Conservation (phyloP, 2,888 invertebrate genomes). For the Rotaria sp. region DNA sequence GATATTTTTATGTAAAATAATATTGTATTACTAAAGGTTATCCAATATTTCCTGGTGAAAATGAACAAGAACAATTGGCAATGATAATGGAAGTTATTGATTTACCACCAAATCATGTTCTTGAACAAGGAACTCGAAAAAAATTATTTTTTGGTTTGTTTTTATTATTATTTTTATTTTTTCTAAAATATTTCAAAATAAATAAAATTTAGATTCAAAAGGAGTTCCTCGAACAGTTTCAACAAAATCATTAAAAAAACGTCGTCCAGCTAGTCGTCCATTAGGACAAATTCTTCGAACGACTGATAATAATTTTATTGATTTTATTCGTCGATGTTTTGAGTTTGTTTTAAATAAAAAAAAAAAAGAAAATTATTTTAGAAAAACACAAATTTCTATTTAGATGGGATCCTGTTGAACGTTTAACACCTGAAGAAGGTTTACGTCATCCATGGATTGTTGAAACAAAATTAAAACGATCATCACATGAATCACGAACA, state of each 20-base stretch:
- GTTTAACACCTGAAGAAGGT: slow-evolving; percentile 84
- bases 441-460: slow-evolving; percentile 75
- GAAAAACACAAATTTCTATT: slow-evolving; percentile 41
- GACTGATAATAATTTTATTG: slow-evolving; percentile 77
- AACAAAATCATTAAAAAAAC: slow-evolving; percentile 84
- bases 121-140: slow-evolving; percentile 68
- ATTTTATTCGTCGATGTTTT: slow-evolving; percentile 79
- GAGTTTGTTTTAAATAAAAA: slow-evolving; percentile 63
- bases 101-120: slow-evolving; percentile 75
- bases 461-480: slow-evolving; percentile 43
- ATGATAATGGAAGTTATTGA: slow-evolving; percentile 93
- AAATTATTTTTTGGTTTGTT: slow-evolving; percentile 49
- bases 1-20: no score
- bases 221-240: slow-evolving; percentile 81
- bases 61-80: slow-evolving; percentile 88
- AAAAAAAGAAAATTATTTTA: no score
- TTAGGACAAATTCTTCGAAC: slow-evolving; percentile 74
- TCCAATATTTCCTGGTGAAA: slow-evolving; percentile 89
- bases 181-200: neutral
- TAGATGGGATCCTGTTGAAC: slow-evolving; percentile 83
- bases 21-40: slow-evolving; percentile 60
- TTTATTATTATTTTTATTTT: neutral
- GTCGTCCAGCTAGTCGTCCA: slow-evolving; percentile 75
- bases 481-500: neutral
- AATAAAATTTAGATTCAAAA: slow-evolving; percentile 69